These are phyloP conservation scores for Neodiprion lecontei DNA, from an alignment of 1,140 invertebrate genomes.

Conservation along the genomic window DNA sequence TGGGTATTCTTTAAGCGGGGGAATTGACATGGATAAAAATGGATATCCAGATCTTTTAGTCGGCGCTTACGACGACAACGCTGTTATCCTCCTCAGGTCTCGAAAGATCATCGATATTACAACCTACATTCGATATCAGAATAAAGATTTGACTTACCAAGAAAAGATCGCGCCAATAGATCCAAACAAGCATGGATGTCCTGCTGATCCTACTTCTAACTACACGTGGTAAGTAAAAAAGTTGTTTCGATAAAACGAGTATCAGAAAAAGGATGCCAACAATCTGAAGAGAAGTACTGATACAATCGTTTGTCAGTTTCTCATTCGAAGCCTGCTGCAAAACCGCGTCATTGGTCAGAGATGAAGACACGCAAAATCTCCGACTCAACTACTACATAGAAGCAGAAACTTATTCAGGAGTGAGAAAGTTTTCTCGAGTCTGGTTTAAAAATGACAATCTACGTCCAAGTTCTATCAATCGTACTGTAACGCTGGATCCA, in stretches of 20 bases:
- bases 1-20: constrained; percentile 89
- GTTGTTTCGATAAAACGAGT: constrained; percentile 21
- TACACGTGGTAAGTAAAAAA: constrained; percentile 72
- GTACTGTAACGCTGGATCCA: constrained; percentile 64
- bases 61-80: constrained; percentile 85
- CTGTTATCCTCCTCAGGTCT: constrained; percentile 75
- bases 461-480: constrained; percentile 65
- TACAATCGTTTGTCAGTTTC: constrained; percentile 66
- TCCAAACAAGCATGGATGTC: constrained; percentile 77
- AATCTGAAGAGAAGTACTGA: constrained; percentile 16
- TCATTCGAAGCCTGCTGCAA: constrained; percentile 87
- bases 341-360: constrained; percentile 71
- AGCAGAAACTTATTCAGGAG: constrained; percentile 79
- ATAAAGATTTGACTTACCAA: constrained; percentile 44
- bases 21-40: constrained; percentile 89
- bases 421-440: constrained; percentile 83
- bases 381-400: constrained; percentile 80
- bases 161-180: constrained; percentile 80
- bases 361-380: constrained; percentile 61
- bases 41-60: constrained; percentile 91
- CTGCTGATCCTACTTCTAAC: constrained; percentile 68
- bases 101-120: constrained; percentile 86
- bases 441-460: constrained; percentile 69
- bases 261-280: not conserved
- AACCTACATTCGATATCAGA: constrained; percentile 60